A percentile compares a stretch with the other conserved stretches of the same genome.
These are phyloP conservation scores for Andrena trimmerana DNA, from an alignment of 2,888 invertebrate genomes.

Conservation along the genomic window DNA sequence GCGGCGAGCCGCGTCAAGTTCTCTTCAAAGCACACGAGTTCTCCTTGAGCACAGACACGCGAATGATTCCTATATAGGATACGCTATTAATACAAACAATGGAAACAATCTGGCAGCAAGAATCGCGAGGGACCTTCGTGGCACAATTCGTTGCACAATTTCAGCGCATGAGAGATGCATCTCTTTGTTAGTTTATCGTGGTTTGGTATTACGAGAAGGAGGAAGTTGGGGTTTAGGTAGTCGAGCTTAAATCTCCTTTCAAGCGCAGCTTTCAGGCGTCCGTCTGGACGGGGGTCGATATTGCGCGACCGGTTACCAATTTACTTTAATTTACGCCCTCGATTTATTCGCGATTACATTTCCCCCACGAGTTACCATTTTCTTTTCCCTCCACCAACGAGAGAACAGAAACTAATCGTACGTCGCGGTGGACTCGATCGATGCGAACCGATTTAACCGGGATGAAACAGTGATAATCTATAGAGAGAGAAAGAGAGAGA, in stretches of 20 bases:
- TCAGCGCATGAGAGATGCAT: constrained; percentile 22
- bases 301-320: constrained; percentile 44
- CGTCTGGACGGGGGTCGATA: constrained; percentile 22
- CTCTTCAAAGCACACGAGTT: neutral
- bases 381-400: constrained; percentile 5
- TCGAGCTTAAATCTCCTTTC: constrained; percentile 4
- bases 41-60: neutral
- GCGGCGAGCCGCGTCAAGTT: neutral
- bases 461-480: constrained; percentile 54
- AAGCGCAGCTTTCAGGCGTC: constrained; percentile 19
- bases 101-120: neutral
- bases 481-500: constrained; percentile 27
- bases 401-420: constrained; percentile 1
- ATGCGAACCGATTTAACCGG: constrained; percentile 35
- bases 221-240: constrained; percentile 20
- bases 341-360: constrained; percentile 47
- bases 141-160: constrained; percentile 25
- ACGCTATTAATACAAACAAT: neutral
- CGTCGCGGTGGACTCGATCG: constrained; percentile 47
- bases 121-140: neutral
- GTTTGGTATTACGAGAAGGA: constrained; percentile 6
- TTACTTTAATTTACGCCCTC: constrained; percentile 37
- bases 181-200: constrained; percentile 22
- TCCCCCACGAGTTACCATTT: constrained; percentile 48
- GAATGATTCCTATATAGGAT: neutral